A percentile compares a stretch with the other conserved stretches of the same genome.
These are phyloP conservation scores for Monopterus albus DNA, from an alignment of 2,113 vertebrate species.

Conservation along the genomic window DNA sequence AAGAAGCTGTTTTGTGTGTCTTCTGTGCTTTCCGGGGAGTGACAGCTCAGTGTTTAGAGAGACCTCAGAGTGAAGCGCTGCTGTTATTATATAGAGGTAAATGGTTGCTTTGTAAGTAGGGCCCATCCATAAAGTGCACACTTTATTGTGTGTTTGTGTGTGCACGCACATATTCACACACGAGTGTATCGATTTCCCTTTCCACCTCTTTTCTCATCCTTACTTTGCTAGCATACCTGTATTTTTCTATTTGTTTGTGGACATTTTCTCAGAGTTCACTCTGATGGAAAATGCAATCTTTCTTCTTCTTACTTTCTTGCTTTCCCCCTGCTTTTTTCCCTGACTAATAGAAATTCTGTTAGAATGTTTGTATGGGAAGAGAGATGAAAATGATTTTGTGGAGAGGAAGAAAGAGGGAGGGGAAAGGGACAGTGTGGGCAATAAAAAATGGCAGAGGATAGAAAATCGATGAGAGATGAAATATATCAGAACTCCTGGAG, in stretches of 20 bases:
- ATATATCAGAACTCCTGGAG: constrained; percentile 82
- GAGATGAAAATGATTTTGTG: constrained; percentile 80
- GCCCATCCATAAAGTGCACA: constrained; percentile 33
- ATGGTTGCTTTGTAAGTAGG: constrained; percentile 54
- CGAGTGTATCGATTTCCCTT: constrained; percentile 63
- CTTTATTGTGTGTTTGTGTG: constrained; percentile 7
- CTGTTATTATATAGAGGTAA: constrained; percentile 52
- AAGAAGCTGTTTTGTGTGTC: constrained; percentile 53
- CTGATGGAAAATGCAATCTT: constrained; percentile 76
- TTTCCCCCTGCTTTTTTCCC: constrained; percentile 24
- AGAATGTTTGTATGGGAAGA: constrained; percentile 76
- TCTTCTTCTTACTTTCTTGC: constrained; percentile 58
- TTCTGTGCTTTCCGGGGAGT: constrained; percentile 24
- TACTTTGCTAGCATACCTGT: constrained; percentile 59
- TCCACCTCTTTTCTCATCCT: constrained; percentile 63
- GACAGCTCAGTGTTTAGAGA: constrained; percentile 43
- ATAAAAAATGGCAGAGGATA: constrained; percentile 70
- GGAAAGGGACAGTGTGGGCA: constrained; percentile 56
- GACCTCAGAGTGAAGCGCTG: constrained; percentile 43
- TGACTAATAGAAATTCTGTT: constrained; percentile 78
- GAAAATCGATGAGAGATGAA: constrained; percentile 84
- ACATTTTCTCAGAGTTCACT: constrained; percentile 68
- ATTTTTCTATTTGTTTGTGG: constrained; percentile 71
- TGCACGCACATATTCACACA: not conserved
- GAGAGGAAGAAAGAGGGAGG: constrained; percentile 66